A percentile compares a stretch with the other conserved stretches of the same genome.
These are phyloP conservation scores for Catharus ustulatus DNA, from an alignment of 2,797 vertebrate genomes.

Conservation along the genomic window DNA sequence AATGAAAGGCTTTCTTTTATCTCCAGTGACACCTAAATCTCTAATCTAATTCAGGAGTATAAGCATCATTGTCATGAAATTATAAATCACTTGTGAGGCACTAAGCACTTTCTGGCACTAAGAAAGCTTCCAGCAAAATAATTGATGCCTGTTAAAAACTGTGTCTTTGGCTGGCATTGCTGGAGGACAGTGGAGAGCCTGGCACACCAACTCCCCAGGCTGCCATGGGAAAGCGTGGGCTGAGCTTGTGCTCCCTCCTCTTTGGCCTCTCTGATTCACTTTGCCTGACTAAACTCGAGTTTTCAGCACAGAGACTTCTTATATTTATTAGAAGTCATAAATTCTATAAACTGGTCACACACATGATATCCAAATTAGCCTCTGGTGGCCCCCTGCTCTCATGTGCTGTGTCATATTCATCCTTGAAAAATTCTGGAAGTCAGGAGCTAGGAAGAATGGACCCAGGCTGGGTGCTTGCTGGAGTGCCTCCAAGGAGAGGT, in stretches of 20 bases:
- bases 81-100: background rate
- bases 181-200: background rate
- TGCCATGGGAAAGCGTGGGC: background rate
- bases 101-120: background rate
- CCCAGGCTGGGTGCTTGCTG: background rate
- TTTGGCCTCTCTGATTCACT: background rate
- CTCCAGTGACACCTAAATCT: background rate
- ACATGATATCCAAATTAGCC: fast-evolving
- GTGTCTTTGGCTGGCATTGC: background rate
- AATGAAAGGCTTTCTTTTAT: background rate
- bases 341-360: background rate
- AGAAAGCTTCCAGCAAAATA: background rate
- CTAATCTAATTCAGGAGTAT: constrained; percentile 3
- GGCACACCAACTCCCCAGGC: background rate
- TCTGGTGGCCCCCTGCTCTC: background rate
- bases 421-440: background rate
- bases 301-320: background rate
- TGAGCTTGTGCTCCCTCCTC: background rate
- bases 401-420: background rate
- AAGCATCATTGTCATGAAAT: background rate
- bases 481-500: background rate
- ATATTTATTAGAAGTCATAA: background rate
- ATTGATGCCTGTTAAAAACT: background rate
- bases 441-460: background rate
- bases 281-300: background rate